These are phyloP conservation scores for Drosophila acutilabella DNA, from an alignment of 2,888 invertebrate species.

Conservation along the genomic window DNA sequence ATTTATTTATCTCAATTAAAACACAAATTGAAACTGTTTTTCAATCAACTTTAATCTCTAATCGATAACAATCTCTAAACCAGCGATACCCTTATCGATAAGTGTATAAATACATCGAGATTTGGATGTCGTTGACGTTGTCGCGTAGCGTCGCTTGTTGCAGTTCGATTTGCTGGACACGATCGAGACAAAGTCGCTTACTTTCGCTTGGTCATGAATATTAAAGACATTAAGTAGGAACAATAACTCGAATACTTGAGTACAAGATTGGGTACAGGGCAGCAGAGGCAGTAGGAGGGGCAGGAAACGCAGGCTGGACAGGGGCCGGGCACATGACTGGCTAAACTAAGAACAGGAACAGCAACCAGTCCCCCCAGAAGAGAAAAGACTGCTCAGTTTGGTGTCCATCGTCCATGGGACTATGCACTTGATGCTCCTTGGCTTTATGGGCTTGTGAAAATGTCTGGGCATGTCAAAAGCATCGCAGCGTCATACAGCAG, in stretches of 20 bases:
- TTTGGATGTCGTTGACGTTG: conserved; percentile 57
- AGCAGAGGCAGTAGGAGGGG: conserved; percentile 9
- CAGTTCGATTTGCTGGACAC: conserved; percentile 75
- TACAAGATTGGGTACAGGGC: conserved; percentile 14
- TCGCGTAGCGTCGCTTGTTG: conserved; percentile 48
- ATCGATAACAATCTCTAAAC: conserved; percentile 2
- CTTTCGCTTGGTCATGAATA: conserved; percentile 81
- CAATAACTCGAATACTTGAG: conserved; percentile 62
- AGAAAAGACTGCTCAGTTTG: conserved; percentile 19
- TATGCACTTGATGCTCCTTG: conserved; percentile 70
- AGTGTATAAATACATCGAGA: conserved; percentile 33
- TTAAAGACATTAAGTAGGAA: conserved; percentile 82
- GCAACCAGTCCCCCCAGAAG: neutral
- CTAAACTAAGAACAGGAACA: conserved; percentile 47
- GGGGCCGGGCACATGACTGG: conserved; percentile 46
- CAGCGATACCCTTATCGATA: neutral
- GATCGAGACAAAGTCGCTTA: conserved; percentile 82
- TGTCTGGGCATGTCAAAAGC: conserved; percentile 77
- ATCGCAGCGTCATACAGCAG: conserved; percentile 45
- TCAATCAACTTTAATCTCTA: neutral
- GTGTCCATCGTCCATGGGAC: conserved; percentile 13
- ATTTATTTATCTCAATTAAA: too few relatives aligned
- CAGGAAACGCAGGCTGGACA: neutral
- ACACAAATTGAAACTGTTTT: too few relatives aligned
- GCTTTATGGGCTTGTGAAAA: conserved; percentile 77